These are phyloP conservation scores for Pseudomyrmex dendroicus DNA, from an alignment of 1,140 invertebrate species.

Conservation along the genomic window DNA sequence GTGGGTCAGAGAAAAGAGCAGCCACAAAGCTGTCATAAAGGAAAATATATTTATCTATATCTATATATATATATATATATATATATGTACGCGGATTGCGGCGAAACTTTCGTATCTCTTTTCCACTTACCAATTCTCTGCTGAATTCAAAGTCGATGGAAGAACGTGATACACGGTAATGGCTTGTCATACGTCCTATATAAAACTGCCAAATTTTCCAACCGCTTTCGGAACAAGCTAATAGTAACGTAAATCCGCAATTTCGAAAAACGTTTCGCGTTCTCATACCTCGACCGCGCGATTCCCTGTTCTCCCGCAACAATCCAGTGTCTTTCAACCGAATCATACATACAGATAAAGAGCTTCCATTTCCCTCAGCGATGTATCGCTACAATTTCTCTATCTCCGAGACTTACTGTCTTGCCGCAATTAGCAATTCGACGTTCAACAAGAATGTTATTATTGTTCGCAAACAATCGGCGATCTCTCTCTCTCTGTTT, in stretches of 20 bases:
- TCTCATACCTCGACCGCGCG: too few species aligned
- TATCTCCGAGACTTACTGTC: background rate
- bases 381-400: background rate
- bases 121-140: slow-evolving; percentile 12
- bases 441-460: background rate
- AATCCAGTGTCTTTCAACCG: too few species aligned
- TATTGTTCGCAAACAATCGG: background rate
- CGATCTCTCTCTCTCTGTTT: background rate
- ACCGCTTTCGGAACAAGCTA: background rate
- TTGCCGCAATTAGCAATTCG: background rate
- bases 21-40: slow-evolving; percentile 34
- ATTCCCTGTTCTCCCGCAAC: too few species aligned
- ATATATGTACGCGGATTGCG: background rate
- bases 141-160: slow-evolving; percentile 38
- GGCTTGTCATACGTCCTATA: slow-evolving; percentile 31
- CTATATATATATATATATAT: background rate
- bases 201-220: slow-evolving; percentile 28
- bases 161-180: slow-evolving; percentile 12
- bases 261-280: background rate
- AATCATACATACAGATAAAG: too few species aligned
- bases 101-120: slow-evolving; percentile 30
- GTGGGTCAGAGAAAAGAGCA: slow-evolving; percentile 17
- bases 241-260: background rate
- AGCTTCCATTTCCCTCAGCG: background rate
- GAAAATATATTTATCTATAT: background rate